Evolutionary conservation across 2,888 invertebrate genomes (phyloP), one percentile per base, ranked within the genome.

Genomic region (Pollenia amentaria): DNA sequence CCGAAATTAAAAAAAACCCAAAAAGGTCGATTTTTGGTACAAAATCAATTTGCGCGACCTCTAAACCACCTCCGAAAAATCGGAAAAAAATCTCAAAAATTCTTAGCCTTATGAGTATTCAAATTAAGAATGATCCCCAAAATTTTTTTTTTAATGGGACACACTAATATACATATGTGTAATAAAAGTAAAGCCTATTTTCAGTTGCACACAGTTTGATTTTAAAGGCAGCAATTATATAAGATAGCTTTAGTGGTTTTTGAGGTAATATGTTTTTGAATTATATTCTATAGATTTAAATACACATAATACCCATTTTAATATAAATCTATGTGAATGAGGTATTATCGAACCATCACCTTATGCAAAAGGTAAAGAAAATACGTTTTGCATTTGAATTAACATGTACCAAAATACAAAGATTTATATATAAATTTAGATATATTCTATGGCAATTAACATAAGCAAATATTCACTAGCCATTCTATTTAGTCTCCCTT

Each of bases 401-500:
- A 90, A 91, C 89, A 90, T 91, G 90, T 12, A 44, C 29, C 12
- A 44, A 3, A 51, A 62, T 42, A 11, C 44, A 65, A 8, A 46
- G 51, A 72, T 57, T 69, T 65, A 70, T 69, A 44, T 69, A 29
- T 62, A 12, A 18, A 64, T 64, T 38, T 53, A 38, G n/a, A 73
- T 73, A 73, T 90, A 91, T 91, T 91, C 92, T 91, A 91, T 90
- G 91, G 92, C 92, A 92, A 92, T 92, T 92, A 91, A 92, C 92
- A 91, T 92, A 90, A 91, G 90, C 91, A 91, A 92, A 92, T 91
- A 92, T 72, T 73, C 90, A 91, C 21, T 72, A 18, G 44, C 29
- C 29, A 29, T 29, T 29, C 29, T 6, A 29, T 6, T 40, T 42
- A 14, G 21, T 44, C 42, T 57, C 38, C 72, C 40, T 73, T 60